Base-by-base conservation (phyloP, 2,888 invertebrate species). In the Pedicia rivosa region DNA sequence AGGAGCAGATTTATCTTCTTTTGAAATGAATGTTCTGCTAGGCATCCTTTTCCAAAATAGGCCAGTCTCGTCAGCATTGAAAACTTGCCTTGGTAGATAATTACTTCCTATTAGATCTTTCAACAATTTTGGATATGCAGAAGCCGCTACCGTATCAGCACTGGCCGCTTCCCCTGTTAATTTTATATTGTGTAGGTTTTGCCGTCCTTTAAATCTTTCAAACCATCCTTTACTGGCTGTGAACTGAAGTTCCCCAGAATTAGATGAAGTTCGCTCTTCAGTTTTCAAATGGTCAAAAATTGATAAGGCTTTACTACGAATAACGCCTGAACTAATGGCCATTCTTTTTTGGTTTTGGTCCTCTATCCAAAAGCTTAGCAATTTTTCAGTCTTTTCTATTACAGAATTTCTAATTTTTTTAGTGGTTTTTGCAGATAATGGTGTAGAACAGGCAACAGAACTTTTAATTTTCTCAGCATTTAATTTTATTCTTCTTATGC, bases 171-270 rank as follows among this genome's bases (percentile, higher is more conserved):
- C 28, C 13, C 28, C 29, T 14, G 17, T 3, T 29, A 29, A 16
- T 29, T 29, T 29, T 29, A 29, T 29, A 15, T 15, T 29, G 29
- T 29, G 29, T 29, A 29, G 15, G 29, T 29, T 15, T 29, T 15
- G 29, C 29, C 29, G 29, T 29, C 16, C 39, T 40, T 40, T 43
- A 35, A 46, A 46, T 40, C 35, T 40, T 37, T 46, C 45, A 41
- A 47, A 47, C 46, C 47, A 48, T 15, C 48, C 46, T 16, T 40
- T 37, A 34, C 42, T 44, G 17, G 40, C 39, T n/a, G 29, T 5
- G 29, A 29, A 29, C 8, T 29, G 29, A 29, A 29, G 29, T 3
- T 29, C 29, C 16, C 16, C 29, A 29, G 29, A 29, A 16, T 29
- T 16, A 9, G 29, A 15, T 15, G 29, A 29, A 29, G 29, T 5